Percentiles rank a stretch among this genome's conserved stretches.
These are phyloP conservation scores for Heteromyza rotundicornis DNA, from an alignment of 2,888 invertebrate species.

Conservation along the genomic window DNA sequence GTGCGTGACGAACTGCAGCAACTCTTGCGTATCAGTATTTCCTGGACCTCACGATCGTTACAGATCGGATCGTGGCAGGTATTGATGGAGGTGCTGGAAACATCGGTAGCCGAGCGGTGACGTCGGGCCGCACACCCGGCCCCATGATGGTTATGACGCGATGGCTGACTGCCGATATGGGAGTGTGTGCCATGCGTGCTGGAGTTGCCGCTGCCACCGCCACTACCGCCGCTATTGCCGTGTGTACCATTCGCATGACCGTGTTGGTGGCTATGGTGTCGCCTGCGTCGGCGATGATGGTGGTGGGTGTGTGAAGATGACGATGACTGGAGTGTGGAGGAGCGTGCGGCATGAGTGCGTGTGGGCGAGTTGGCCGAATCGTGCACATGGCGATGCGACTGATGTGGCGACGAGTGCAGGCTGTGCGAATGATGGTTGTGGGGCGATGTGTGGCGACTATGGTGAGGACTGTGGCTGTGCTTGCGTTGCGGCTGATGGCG, in stretches of 20 bases:
- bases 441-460: constrained; percentile 53
- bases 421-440: constrained; percentile 49
- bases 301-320: constrained; percentile 31
- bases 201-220: constrained; percentile 33
- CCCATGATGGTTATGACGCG: constrained; percentile 19
- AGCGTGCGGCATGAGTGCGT: constrained; percentile 17
- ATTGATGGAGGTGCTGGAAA: constrained; percentile 55
- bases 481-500: constrained; percentile 39
- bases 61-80: constrained; percentile 57
- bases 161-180: constrained; percentile 30
- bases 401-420: constrained; percentile 46
- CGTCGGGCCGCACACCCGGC: constrained; percentile 51
- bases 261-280: constrained; percentile 31
- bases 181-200: constrained; percentile 47
- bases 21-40: constrained; percentile 57
- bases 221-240: constrained; percentile 24
- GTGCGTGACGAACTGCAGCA: constrained; percentile 58
- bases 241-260: constrained; percentile 26
- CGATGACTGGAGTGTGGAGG: constrained; percentile 31
- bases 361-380: constrained; percentile 22
- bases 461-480: constrained; percentile 41
- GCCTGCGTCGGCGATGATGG: constrained; percentile 36
- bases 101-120: constrained; percentile 59
- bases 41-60: constrained; percentile 58
- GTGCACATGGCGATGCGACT: constrained; percentile 42